phyloP scores from a whole-genome alignment of 1,140 invertebrate genomes.

The Drosophila carrolli region DNA sequence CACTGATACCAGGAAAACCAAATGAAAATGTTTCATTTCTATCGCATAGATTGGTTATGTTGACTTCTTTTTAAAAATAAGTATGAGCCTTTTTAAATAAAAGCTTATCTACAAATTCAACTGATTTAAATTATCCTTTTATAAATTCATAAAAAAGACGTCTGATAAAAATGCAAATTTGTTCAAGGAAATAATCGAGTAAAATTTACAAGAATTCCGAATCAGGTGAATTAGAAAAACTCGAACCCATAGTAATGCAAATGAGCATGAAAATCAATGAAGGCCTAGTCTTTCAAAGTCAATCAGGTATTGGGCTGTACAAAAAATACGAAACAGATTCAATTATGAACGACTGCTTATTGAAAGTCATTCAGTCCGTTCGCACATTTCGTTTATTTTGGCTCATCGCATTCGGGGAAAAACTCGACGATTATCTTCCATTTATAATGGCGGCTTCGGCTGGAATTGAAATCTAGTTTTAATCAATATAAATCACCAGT shows the following conservation, averaged over 20 bases:
- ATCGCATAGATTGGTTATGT: no score
- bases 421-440: slow-evolving; percentile 41
- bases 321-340: slow-evolving; percentile 6
- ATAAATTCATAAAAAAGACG: no score
- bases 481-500: slow-evolving; percentile 60
- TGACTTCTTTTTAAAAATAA: no score
- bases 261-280: neutral
- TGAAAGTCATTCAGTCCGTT: slow-evolving; percentile 2
- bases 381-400: slow-evolving; percentile 20
- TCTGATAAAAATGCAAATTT: no score
- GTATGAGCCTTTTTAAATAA: no score
- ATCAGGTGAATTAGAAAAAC: neutral
- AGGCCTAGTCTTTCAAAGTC: neutral
- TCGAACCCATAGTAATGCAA: neutral
- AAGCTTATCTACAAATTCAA: no score
- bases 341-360: slow-evolving; percentile 13
- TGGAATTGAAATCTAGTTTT: slow-evolving; percentile 60
- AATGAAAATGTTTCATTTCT: no score
- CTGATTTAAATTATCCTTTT: no score
- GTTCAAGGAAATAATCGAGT: no score
- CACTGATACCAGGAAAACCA: no score
- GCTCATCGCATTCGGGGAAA: slow-evolving; percentile 3
- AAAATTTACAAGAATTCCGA: neutral
- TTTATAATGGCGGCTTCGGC: slow-evolving; percentile 43
- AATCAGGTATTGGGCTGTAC: neutral